Base-by-base conservation (phyloP, 2,113 vertebrate species). In the Triplophysa siluroides region DNA sequence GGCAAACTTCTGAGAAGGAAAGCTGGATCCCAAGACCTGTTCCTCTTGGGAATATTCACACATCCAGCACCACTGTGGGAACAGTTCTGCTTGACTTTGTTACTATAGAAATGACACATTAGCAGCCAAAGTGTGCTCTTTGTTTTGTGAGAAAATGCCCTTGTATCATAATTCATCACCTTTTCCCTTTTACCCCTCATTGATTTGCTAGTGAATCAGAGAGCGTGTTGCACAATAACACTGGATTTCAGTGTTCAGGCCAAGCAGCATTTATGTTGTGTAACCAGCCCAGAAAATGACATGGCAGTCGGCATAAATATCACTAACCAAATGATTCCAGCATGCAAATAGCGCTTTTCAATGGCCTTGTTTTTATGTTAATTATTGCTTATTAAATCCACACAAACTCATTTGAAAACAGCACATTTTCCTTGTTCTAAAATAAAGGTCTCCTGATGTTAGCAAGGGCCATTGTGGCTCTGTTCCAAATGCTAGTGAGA, bases 201-300 rank as follows among this genome's bases (percentile, higher is more conserved):
- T 87, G 83, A 83, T 86, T 38, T 76, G 79, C 43, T 69, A 60
- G 60, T 64, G 71, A 85, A 84, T 76, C 80, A 76, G 78, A 66
- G 45, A 73, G 54, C 50, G 54, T 73, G 80, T 76, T 79, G 79
- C 81, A 76, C 69, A 84, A 85, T 81, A 76, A 72, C 69, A 56
- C 54, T 62, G 23, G 24, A 52, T 83, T 68, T 43, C 26, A 24
- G 2, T 41, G 11, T 54, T 52, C 50, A 79, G 45, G 74, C 45
- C 21, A 60, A 26, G 26, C 60, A 50, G 21, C 33, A 60, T 83
- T 85, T 81, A 79, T 75, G 41, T 83, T 78, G 72, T 83, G 76
- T 78, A 72, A 84, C 81, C 76, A 62, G 58, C 29, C 78, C 74
- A 43, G 58, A 24, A 79, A 66, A 70, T 73, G 66, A 79, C n/a